These are phyloP conservation scores for Pangasius sanitwongsei DNA, from an alignment of 2,797 vertebrate genomes.

Conservation along the genomic window DNA sequence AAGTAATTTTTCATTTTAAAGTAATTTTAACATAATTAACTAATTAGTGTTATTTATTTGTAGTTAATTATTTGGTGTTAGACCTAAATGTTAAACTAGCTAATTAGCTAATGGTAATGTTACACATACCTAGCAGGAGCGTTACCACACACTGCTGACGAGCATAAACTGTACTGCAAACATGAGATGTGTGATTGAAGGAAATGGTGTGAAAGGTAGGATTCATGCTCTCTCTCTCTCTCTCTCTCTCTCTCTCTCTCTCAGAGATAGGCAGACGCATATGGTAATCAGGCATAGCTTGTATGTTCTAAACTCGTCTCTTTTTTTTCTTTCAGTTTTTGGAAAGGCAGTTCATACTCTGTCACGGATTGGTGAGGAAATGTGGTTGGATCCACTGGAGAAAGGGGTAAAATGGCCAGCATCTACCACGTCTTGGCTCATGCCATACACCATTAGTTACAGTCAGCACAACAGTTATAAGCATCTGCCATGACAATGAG, in stretches of 20 bases:
- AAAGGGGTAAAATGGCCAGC: conserved; percentile 81
- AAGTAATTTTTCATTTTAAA: background rate
- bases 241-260: background rate
- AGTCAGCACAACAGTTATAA: background rate
- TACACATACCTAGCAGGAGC: background rate
- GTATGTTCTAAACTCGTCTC: background rate
- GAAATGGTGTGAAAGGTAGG: conserved; percentile 72
- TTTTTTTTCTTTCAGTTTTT: conserved; percentile 72
- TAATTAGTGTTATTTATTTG: background rate
- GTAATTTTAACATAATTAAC: background rate
- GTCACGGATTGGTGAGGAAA: conserved; percentile 84
- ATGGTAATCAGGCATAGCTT: background rate
- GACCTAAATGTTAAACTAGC: background rate
- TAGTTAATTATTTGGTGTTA: background rate
- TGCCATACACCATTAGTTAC: background rate
- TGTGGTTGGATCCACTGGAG: conserved; percentile 88
- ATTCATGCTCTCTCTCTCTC: background rate
- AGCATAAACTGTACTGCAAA: background rate
- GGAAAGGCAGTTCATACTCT: conserved; percentile 88
- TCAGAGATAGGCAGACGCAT: background rate
- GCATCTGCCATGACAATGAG: background rate
- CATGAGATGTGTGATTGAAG: conserved; percentile 74
- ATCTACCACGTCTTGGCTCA: background rate
- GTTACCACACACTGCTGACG: background rate
- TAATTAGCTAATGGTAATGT: background rate